Percentiles rank a stretch among this genome's conserved stretches.
These are phyloP conservation scores for Cryptophagus acutangulus DNA, from an alignment of 2,888 invertebrate species.

Conservation along the genomic window DNA sequence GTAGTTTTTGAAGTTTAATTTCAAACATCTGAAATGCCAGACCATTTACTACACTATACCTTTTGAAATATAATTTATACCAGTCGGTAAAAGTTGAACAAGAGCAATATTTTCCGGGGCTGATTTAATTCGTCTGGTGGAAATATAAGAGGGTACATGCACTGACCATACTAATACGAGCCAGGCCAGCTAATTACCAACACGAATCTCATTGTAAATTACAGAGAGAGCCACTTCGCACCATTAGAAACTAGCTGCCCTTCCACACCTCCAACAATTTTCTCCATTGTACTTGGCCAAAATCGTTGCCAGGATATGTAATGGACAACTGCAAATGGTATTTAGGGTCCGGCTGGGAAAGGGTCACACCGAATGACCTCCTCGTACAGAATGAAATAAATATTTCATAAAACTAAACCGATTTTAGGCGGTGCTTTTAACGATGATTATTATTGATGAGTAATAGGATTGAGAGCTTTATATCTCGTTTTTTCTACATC, in stretches of 20 bases:
- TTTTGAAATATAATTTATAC: no score
- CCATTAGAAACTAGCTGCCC: slow-evolving; percentile 13
- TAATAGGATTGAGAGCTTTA: slow-evolving; percentile 23
- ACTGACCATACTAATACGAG: slow-evolving; percentile 8
- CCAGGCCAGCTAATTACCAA: slow-evolving; percentile 15
- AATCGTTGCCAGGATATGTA: not conserved
- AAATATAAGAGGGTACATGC: not conserved
- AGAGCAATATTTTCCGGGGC: no score
- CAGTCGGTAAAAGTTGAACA: no score
- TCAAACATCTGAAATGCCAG: no score
- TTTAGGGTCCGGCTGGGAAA: slow-evolving; percentile 6
- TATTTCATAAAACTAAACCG: slow-evolving; percentile 44
- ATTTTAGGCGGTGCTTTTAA: slow-evolving; percentile 43
- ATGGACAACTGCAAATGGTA: slow-evolving; percentile 1
- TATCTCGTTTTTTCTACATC: not conserved
- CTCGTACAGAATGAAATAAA: slow-evolving; percentile 34
- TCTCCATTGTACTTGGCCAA: slow-evolving; percentile 1
- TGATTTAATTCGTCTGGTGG: not conserved
- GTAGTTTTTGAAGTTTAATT: no score
- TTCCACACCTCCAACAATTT: slow-evolving; percentile 9
- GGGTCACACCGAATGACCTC: slow-evolving; percentile 5
- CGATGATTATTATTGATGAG: slow-evolving; percentile 43
- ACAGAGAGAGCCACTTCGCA: slow-evolving; percentile 14
- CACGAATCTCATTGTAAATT: slow-evolving; percentile 17
- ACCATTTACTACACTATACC: no score